phyloP scores from a whole-genome alignment of 2,888 invertebrate species.

The Anoncus sp. region DNA sequence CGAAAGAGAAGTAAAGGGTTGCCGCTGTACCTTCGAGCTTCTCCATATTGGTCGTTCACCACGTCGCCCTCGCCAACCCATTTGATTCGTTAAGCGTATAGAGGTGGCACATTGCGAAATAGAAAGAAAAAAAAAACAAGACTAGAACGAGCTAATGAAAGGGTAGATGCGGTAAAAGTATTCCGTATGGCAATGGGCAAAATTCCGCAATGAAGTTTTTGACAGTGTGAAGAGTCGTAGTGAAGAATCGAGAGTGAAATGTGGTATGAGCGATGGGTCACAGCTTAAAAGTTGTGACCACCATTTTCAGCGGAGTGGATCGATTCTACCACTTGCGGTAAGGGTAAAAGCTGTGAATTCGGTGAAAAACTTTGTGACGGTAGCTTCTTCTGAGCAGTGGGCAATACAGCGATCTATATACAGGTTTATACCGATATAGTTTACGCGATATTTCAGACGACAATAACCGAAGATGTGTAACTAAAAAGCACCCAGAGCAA shows the following conservation, averaged over 20 bases:
- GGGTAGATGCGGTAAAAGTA: slow-evolving; percentile 7
- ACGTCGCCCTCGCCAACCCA: slow-evolving; percentile 25
- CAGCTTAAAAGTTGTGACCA: slow-evolving; percentile 54
- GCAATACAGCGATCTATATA: slow-evolving; percentile 10
- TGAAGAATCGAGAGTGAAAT: slow-evolving; percentile 13
- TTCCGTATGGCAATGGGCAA: slow-evolving; percentile 15
- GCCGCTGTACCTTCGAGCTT: slow-evolving; percentile 15
- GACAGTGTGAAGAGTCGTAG: background rate
- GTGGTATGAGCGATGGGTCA: slow-evolving; percentile 6
- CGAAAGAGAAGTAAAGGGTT: slow-evolving; percentile 17
- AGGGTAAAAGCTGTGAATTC: slow-evolving; percentile 24
- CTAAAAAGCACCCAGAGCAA: background rate
- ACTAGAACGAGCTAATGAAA: background rate
- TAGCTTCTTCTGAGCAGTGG: background rate
- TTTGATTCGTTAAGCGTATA: slow-evolving; percentile 31
- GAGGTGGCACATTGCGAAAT: slow-evolving; percentile 10
- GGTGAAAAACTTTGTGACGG: slow-evolving; percentile 24
- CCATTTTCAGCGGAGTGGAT: slow-evolving; percentile 32
- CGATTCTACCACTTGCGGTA: slow-evolving; percentile 22
- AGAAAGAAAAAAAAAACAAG: background rate
- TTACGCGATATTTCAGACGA: slow-evolving; percentile 10
- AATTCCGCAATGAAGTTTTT: slow-evolving; percentile 36
- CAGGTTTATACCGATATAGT: background rate
- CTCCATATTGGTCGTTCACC: slow-evolving; percentile 36
- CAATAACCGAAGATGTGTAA: slow-evolving; percentile 22